phyloP scores from a whole-genome alignment of 2,888 invertebrate genomes.

The Dasysyrphus albostriatus region DNA sequence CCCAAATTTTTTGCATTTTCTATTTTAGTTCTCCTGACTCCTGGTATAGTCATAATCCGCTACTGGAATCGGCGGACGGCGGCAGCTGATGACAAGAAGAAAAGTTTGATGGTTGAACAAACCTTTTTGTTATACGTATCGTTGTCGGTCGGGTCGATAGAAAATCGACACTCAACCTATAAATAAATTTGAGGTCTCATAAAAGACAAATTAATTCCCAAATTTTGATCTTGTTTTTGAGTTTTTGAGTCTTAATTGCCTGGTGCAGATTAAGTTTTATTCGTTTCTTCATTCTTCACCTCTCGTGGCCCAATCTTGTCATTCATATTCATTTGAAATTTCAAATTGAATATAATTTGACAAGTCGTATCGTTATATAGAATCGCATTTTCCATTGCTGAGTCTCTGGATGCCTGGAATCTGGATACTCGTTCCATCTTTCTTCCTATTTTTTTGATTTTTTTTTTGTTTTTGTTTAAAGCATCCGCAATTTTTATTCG shows the following conservation, averaged over 20 bases:
- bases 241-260: conserved; percentile 64
- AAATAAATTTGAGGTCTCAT: conserved; percentile 36
- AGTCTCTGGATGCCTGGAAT: neutral
- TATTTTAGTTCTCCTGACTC: no score
- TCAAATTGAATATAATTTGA: conserved; percentile 43
- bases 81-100: conserved; percentile 54
- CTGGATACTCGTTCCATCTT: neutral
- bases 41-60: no score
- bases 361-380: conserved; percentile 37
- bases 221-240: conserved; percentile 64
- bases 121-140: neutral
- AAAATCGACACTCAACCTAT: conserved; percentile 57
- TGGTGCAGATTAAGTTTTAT: conserved; percentile 41
- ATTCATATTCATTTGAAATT: conserved; percentile 64
- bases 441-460: neutral
- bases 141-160: neutral
- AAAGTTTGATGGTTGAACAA: neutral
- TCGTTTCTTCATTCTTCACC: conserved; percentile 16
- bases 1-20: no score
- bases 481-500: conserved; percentile 62
- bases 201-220: conserved; percentile 68
- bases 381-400: conserved; percentile 27
- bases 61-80: neutral
- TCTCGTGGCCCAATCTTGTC: neutral
- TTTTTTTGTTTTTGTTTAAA: conserved; percentile 1